phyloP scores from a whole-genome alignment of 2,797 vertebrate species.

The Cossypha niveicapilla region DNA sequence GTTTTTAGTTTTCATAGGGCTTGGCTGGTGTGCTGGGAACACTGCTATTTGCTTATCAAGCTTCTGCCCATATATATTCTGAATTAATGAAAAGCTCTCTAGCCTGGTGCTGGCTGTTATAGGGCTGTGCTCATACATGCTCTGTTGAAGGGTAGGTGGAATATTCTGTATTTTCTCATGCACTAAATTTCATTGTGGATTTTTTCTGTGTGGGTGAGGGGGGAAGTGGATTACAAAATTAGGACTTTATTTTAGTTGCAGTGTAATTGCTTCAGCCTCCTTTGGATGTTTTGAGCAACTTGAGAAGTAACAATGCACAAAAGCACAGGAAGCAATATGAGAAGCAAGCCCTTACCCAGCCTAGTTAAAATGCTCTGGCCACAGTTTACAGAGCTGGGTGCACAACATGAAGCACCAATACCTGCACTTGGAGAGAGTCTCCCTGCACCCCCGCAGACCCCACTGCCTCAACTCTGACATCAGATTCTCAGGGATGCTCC shows the following conservation, averaged over 20 bases:
- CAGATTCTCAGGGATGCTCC: rapidly evolving
- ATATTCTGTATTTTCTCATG: constrained; percentile 68
- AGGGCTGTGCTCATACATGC: constrained; percentile 54
- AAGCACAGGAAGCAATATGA: constrained; percentile 64
- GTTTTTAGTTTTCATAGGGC: constrained; percentile 59
- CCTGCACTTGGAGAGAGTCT: not conserved
- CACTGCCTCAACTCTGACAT: not conserved
- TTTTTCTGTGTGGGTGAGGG: constrained; percentile 60
- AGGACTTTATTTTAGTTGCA: constrained; percentile 59
- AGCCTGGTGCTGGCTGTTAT: constrained; percentile 26
- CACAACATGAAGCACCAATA: not conserved
- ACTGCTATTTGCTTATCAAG: constrained; percentile 59
- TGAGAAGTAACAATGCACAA: constrained; percentile 64
- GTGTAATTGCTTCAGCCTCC: constrained; percentile 65
- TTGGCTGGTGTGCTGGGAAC: constrained; percentile 69
- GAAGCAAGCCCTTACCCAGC: constrained; percentile 36
- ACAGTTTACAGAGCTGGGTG: not conserved
- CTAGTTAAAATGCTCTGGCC: constrained; percentile 24
- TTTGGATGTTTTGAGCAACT: constrained; percentile 67
- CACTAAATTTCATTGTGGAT: constrained; percentile 57
- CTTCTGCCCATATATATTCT: constrained; percentile 32
- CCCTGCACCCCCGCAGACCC: not conserved
- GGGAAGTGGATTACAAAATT: constrained; percentile 64
- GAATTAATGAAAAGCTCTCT: constrained; percentile 35
- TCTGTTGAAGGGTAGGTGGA: constrained; percentile 52